phyloP scores from a whole-genome alignment of 2,888 invertebrate genomes.

The Lasioglossum marginatum region DNA sequence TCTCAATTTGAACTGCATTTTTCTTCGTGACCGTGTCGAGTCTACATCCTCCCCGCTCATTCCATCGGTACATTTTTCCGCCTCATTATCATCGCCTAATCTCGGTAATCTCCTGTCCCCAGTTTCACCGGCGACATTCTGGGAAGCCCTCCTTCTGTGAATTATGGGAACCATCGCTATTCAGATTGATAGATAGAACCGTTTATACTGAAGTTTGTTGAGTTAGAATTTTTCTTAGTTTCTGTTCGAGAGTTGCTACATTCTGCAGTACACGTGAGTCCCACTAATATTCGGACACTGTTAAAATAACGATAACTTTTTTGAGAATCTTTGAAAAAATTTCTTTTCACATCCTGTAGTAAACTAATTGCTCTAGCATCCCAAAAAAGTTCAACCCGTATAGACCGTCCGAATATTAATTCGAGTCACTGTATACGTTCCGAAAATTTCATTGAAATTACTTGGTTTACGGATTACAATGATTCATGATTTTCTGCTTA shows the following conservation, averaged over 20 bases:
- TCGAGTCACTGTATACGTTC: too few species aligned
- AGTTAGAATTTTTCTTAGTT: not conserved
- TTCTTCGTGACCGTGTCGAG: not conserved
- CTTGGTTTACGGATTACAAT: too few species aligned
- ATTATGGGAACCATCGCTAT: not conserved
- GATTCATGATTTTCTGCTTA: too few species aligned
- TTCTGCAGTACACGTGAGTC: too few species aligned
- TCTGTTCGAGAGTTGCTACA: not conserved
- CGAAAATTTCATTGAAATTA: too few species aligned
- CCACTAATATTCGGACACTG: too few species aligned
- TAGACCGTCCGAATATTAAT: too few species aligned
- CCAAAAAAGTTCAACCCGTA: too few species aligned
- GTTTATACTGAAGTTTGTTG: not conserved
- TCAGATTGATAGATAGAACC: not conserved
- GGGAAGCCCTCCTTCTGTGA: not conserved
- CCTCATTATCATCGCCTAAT: not conserved
- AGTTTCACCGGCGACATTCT: not conserved
- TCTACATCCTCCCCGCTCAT: not conserved
- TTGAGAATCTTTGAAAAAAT: too few species aligned
- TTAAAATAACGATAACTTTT: too few species aligned
- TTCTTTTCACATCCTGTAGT: too few species aligned
- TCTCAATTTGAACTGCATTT: slow-evolving; percentile 6
- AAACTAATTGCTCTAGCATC: too few species aligned
- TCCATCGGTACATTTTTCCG: not conserved
- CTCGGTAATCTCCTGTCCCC: not conserved